Evolutionary conservation across 2,888 invertebrate species (phyloP).

Genomic region (Dicranocentrus wangi): DNA sequence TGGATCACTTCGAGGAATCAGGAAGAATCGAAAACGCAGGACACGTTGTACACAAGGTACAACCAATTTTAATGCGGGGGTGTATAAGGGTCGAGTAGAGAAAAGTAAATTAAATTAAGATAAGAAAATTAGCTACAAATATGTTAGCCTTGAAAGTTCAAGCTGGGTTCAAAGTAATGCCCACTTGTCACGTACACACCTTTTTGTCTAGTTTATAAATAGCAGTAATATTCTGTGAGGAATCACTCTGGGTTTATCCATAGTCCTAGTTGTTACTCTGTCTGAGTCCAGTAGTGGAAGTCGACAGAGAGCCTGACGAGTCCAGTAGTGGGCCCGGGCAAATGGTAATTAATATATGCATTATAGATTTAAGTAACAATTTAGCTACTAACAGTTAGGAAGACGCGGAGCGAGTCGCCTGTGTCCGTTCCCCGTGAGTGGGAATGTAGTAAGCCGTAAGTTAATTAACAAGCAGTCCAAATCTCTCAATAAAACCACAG

Average conservation of each 20-base stretch:
- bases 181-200: background rate
- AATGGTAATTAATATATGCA: background rate
- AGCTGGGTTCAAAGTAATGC: background rate
- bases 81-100: background rate
- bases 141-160: too few relatives aligned
- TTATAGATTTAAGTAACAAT: background rate
- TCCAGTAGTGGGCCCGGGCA: background rate
- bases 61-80: background rate
- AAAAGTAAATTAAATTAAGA: background rate
- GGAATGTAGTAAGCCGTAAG: background rate
- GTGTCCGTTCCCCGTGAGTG: background rate
- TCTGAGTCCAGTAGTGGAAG: background rate
- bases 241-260: background rate
- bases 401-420: background rate
- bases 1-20: background rate
- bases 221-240: background rate
- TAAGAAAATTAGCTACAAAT: too few relatives aligned
- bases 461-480: background rate
- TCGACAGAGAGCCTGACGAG: background rate
- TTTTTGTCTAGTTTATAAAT: background rate
- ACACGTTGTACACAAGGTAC: too few relatives aligned
- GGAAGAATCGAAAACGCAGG: too few relatives aligned
- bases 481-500: too few relatives aligned
- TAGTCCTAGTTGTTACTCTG: background rate
- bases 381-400: background rate